Conservation (phyloP, 2,113 vertebrate species). For the Gobiocypris rarus region DNA sequence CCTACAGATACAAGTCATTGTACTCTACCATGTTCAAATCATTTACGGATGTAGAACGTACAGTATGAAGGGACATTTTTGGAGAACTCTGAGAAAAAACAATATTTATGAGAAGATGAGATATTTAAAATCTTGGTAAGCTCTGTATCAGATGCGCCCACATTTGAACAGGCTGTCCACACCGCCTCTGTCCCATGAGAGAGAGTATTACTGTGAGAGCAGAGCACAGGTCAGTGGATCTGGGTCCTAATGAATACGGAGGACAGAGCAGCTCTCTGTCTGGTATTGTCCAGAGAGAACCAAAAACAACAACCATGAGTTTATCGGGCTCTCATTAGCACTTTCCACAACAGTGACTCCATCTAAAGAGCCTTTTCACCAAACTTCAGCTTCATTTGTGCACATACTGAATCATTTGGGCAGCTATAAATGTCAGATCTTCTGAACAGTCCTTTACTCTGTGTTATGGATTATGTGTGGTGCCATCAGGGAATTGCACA, state of each 20-base stretch:
- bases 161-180: neutral
- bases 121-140: neutral
- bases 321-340: slow-evolving; percentile 53
- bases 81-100: neutral
- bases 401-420: neutral
- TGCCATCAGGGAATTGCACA: neutral
- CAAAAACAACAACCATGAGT: slow-evolving; percentile 42
- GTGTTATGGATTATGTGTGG: neutral
- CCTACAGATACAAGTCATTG: neutral
- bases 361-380: slow-evolving; percentile 20
- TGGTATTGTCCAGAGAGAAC: slow-evolving; percentile 43
- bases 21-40: neutral
- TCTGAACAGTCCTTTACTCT: neutral
- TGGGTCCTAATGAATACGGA: slow-evolving; percentile 60
- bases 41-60: neutral
- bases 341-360: slow-evolving; percentile 13
- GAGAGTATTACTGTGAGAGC: slow-evolving; percentile 20
- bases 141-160: neutral
- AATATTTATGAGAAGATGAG: neutral
- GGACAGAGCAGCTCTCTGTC: slow-evolving; percentile 63
- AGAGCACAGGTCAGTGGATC: slow-evolving; percentile 38
- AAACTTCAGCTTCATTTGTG: slow-evolving; percentile 22
- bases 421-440: neutral
- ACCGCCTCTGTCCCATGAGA: neutral
- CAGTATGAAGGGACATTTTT: neutral